Base-by-base conservation (phyloP, 2,113 vertebrate species). In the Rhagologus leucostigma region DNA sequence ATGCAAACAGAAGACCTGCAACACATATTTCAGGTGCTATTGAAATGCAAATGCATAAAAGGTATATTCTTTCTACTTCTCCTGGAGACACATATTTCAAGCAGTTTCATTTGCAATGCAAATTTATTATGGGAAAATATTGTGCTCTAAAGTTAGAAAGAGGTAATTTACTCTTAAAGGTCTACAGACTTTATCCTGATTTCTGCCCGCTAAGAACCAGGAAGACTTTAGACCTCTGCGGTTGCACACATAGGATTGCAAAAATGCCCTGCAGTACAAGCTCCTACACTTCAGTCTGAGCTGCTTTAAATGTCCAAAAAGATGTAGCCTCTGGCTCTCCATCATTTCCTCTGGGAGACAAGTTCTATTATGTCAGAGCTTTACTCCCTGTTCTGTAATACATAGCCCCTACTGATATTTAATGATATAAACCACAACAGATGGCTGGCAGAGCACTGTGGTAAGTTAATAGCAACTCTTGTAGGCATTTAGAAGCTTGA, bases 21-120 rank as follows among this genome's bases (percentile, higher is more conserved):
- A n/a, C 22, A 59, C 37, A 46, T 84, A 89, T 65, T 95, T 89
- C 79, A 90, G 88, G 79, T 95, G 85, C 92, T 94, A 96, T 64
- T 95, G 93, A 97, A 94, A 97, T 96, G 84, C 81, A 94, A 95
- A 96, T 90, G 60, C 11, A 41, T 13, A 52, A 37, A 92, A 97
- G 76, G 86, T 94, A 84, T 84, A 92, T 46, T 88, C 64, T 81
- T 91, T 53, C 70, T 83, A 19, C 71, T 96, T 78, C 71, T 91
- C 64, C 90, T 6, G 6, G 47, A 84, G 65, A 90, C 47, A 84
- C 44, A 18, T 77, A 95, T 86, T 90, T 94, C 90, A 96, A 90
- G 50, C 39, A 3, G 5, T 29, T 95, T 67, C 24, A 93, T 95
- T 93, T 92, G 76, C 76, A 96, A 92, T 92, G 83, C 79, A 93